Base-by-base conservation (phyloP, 30 jellyfish, hydroid and myxozoan species). In the Catostylus mosaicus region DNA sequence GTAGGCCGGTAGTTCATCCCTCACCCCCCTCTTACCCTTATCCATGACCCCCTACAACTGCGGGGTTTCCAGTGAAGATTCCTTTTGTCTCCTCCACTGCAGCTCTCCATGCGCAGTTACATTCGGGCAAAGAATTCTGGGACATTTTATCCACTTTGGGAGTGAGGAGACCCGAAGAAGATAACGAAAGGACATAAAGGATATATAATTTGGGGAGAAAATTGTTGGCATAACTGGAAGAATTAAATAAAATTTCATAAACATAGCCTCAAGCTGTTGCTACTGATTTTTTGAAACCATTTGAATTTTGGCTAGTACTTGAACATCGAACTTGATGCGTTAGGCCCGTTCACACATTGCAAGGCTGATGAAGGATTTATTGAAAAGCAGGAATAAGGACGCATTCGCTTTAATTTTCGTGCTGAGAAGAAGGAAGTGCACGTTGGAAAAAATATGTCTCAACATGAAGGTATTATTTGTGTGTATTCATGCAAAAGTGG, bases 81-180 rank as follows among this genome's bases (percentile, higher is more conserved):
- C n/a, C n/a, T n/a, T n/a, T 16, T 43, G 16, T 43, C 67, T 59
- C 71, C 71, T 59, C 24, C 71, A 37, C 38, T 23, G 71, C 40
- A 37, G 38, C 71, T 1, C 12, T 5, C 38, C 4, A 27, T 6
- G 40, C 36, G 38, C 38, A 59, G 71, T 18, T 59, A 22, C 71
- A 59, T 23, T 64, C 65, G 64, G 37, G 61, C 88, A 77, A 77
- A 19, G 88, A n/a, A 77, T 77, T 24, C 20, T 59, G 88, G 88
- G 88, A 77, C 40, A 40, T 22, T 77, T 72, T 43, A 61, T 61
- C 72, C 88, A 47, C 77, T 56, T 38, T 60, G 50, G 88, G 88
- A 77, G 88, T 60, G 78, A 77, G 69, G 64, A 77, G 29, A 29
- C 37, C 32, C 1, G 43, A 67, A 46, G 31, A 32, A 18, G 56